These are phyloP conservation scores for Dryobotodes eremita DNA, from an alignment of 2,888 invertebrate species.

Conservation along the genomic window DNA sequence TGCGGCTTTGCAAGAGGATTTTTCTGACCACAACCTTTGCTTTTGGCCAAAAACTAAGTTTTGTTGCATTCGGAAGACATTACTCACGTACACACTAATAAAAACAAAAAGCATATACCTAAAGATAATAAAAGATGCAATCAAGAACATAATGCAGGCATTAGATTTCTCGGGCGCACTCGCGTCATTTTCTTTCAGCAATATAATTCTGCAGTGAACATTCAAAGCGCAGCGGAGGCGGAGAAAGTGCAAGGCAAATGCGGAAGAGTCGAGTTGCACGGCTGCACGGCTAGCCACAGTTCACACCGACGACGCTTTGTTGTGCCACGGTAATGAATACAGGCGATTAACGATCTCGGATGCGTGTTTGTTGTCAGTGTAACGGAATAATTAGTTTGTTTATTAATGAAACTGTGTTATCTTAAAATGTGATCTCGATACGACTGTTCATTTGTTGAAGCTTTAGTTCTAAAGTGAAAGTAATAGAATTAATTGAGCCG, in stretches of 20 bases:
- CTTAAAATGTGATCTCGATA: constrained; percentile 53
- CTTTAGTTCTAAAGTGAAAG: constrained; percentile 54
- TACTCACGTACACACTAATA: background rate
- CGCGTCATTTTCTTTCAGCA: constrained; percentile 69
- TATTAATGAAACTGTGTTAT: constrained; percentile 63
- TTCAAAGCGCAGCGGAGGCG: constrained; percentile 74
- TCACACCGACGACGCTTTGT: constrained; percentile 63
- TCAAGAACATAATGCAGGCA: constrained; percentile 66
- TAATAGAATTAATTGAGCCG: constrained; percentile 35
- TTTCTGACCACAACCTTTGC: background rate
- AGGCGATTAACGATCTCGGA: constrained; percentile 60
- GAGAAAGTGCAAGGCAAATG: constrained; percentile 80
- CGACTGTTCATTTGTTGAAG: constrained; percentile 52
- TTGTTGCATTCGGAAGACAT: background rate
- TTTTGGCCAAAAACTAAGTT: background rate
- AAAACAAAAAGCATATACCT: constrained; percentile 32
- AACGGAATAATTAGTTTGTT: constrained; percentile 63
- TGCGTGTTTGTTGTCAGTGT: constrained; percentile 60
- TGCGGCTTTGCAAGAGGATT: background rate
- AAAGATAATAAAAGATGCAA: constrained; percentile 65
- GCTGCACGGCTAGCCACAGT: constrained; percentile 56
- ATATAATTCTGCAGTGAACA: constrained; percentile 72
- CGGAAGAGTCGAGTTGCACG: constrained; percentile 74
- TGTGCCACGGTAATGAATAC: constrained; percentile 58
- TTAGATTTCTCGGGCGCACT: constrained; percentile 57